Conservation (phyloP, 2,113 vertebrate species). For the Heterotis niloticus region DNA sequence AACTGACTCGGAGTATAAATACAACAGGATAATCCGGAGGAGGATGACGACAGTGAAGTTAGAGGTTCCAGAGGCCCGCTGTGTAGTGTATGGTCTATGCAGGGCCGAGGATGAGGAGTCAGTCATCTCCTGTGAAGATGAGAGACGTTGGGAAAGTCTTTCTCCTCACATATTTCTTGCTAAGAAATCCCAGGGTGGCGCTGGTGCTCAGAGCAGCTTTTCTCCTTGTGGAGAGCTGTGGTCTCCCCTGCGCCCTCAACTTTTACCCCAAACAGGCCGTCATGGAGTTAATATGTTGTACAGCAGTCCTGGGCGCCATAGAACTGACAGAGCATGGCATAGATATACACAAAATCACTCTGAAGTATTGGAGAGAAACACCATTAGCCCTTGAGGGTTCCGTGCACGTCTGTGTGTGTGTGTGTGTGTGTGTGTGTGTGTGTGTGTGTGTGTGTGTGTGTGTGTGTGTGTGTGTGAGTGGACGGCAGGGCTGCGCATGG, state of each 20-base stretch:
- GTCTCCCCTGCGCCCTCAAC: conserved; percentile 1
- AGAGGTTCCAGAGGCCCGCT: conserved; percentile 34
- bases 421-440: too few species aligned
- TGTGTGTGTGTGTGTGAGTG: conserved; percentile 14
- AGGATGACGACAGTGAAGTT: conserved; percentile 39
- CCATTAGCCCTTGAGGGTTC: conserved; percentile 67
- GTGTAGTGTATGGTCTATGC: conserved; percentile 26
- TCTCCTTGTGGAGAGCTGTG: background rate
- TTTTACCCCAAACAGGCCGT: too few species aligned
- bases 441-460: too few species aligned
- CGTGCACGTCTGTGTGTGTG: background rate
- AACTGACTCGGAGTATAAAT: conserved; percentile 58
- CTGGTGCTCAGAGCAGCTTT: background rate
- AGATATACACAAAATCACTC: conserved; percentile 45
- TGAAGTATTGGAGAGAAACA: conserved; percentile 49
- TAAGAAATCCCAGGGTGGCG: background rate
- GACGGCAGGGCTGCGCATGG: background rate
- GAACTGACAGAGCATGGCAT: conserved; percentile 20
- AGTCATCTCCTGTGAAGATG: background rate
- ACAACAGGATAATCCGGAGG: conserved; percentile 31
- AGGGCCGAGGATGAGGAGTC: background rate
- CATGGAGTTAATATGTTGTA: too few species aligned
- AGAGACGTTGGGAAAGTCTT: background rate
- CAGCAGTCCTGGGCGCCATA: too few species aligned
- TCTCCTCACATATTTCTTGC: background rate